These are phyloP conservation scores for Leptarthrus brevirostris DNA, from an alignment of 2,888 invertebrate species.

Conservation along the genomic window DNA sequence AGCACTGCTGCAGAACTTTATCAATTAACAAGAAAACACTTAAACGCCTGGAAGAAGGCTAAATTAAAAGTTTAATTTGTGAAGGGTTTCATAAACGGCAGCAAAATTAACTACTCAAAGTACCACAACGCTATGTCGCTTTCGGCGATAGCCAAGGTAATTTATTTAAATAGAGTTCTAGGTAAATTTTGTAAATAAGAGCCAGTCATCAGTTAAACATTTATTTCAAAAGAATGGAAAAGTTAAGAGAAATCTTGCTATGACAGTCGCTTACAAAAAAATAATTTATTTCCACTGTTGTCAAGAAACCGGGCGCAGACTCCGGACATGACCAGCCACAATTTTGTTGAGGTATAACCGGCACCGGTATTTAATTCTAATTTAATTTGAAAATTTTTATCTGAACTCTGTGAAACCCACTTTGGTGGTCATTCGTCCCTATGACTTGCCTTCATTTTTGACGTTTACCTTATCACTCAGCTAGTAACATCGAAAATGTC, in stretches of 20 bases:
- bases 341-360: constrained; percentile 29
- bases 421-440: too few relatives aligned
- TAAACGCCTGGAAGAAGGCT: constrained; percentile 43
- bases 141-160: constrained; percentile 76
- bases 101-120: constrained; percentile 76
- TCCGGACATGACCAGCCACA: constrained; percentile 22
- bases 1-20: too few relatives aligned
- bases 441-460: too few relatives aligned
- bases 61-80: background rate
- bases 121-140: constrained; percentile 74
- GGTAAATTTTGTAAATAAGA: too few relatives aligned
- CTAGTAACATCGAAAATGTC: too few relatives aligned
- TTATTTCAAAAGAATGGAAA: background rate
- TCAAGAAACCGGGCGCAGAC: constrained; percentile 45
- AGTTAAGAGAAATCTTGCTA: background rate
- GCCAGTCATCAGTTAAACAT: too few relatives aligned
- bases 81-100: constrained; percentile 60
- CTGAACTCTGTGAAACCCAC: too few relatives aligned
- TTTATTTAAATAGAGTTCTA: background rate
- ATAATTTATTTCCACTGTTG: constrained; percentile 20
- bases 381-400: too few relatives aligned
- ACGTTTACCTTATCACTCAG: too few relatives aligned
- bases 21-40: too few relatives aligned
- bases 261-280: constrained; percentile 12
- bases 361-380: background rate